Conservation (phyloP, 1,140 invertebrate genomes). For the Gryllus bimaculatus region DNA sequence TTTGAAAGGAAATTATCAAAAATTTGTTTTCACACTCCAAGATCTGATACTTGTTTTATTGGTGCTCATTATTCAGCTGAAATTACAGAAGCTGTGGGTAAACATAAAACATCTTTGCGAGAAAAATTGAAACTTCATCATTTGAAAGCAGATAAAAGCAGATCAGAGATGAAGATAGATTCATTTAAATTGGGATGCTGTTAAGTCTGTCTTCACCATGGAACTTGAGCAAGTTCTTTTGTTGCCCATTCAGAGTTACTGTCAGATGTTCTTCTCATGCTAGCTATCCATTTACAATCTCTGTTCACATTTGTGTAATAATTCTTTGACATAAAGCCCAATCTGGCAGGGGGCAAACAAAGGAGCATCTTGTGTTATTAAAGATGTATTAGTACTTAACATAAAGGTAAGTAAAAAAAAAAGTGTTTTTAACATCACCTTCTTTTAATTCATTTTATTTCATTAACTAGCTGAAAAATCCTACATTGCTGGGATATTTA, state of each 20-base stretch:
- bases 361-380: not conserved
- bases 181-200: not conserved
- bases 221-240: not conserved
- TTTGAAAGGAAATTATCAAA: not conserved
- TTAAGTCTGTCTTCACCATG: not conserved
- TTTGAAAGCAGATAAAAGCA: not conserved
- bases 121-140: not conserved
- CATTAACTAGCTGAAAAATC: too few species aligned
- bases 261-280: not conserved
- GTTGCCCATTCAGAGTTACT: not conserved
- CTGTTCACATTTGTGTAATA: not conserved
- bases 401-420: too few species aligned
- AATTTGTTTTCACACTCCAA: not conserved
- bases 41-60: not conserved
- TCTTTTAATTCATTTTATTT: too few species aligned
- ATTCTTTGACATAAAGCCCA: not conserved
- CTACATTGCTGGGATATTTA: too few species aligned
- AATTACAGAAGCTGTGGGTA: not conserved
- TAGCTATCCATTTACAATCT: not conserved
- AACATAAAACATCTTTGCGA: not conserved
- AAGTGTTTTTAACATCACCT: too few species aligned
- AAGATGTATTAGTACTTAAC: too few species aligned
- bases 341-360: not conserved
- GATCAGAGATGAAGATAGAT: not conserved
- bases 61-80: not conserved